These are phyloP conservation scores for Eulemur rubriventer DNA, from an alignment of 2,797 vertebrate species.

Conservation along the genomic window DNA sequence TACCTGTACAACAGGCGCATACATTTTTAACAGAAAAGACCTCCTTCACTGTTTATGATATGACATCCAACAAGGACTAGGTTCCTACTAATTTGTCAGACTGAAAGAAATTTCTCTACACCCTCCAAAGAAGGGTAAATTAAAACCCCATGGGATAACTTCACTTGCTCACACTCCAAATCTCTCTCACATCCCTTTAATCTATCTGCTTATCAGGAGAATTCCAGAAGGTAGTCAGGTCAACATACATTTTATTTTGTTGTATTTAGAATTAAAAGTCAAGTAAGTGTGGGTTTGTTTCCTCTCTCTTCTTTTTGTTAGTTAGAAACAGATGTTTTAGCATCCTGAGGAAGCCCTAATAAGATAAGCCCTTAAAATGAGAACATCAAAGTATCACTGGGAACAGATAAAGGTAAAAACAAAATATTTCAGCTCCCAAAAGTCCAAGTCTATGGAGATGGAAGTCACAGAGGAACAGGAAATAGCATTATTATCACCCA, in stretches of 20 bases:
- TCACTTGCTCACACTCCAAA: background rate
- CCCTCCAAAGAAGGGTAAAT: background rate
- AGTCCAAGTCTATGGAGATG: background rate
- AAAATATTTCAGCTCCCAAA: conserved; percentile 58
- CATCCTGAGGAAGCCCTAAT: conserved; percentile 70
- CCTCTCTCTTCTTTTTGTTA: background rate
- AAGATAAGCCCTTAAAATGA: conserved; percentile 57
- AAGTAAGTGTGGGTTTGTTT: background rate
- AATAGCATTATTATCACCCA: background rate
- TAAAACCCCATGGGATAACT: background rate
- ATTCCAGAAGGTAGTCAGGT: no score
- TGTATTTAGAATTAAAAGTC: conserved; percentile 61
- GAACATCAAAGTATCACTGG: conserved; percentile 13
- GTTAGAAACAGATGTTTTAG: conserved; percentile 71
- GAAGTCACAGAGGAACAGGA: background rate
- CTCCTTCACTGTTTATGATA: background rate
- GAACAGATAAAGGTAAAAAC: conserved; percentile 48
- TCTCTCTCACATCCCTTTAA: background rate
- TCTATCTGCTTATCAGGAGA: background rate
- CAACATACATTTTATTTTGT: conserved; percentile 26
- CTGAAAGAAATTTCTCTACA: background rate
- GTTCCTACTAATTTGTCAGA: background rate
- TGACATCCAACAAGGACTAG: background rate
- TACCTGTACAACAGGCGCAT: background rate
- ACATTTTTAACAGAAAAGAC: background rate